Conservation (phyloP, 2,797 vertebrate genomes). For the Epinephelus malabaricus region DNA sequence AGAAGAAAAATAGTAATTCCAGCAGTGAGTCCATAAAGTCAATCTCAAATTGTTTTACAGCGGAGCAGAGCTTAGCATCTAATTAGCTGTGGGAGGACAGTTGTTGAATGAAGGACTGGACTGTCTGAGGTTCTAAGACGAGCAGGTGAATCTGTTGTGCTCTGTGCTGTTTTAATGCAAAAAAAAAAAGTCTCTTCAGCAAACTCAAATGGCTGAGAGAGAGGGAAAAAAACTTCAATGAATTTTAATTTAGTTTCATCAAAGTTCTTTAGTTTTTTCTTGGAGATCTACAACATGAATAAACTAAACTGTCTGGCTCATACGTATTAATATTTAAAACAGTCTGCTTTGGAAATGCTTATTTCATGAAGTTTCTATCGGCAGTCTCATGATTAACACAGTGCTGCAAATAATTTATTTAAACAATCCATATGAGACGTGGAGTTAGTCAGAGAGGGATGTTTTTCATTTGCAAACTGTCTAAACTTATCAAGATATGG, state of each 20-base stretch:
- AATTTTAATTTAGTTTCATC: neutral
- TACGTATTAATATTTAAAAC: conserved; percentile 43
- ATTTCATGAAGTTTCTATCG: conserved; percentile 36
- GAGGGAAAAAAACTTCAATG: neutral
- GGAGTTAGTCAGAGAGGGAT: conserved; percentile 9
- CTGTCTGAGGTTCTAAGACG: neutral
- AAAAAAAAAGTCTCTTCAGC: neutral
- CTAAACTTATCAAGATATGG: neutral
- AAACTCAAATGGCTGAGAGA: neutral
- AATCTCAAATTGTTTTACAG: neutral
- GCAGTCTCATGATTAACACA: conserved; percentile 36
- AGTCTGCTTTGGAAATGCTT: conserved; percentile 22
- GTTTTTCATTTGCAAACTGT: conserved; percentile 11
- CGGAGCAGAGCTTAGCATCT: conserved; percentile 10
- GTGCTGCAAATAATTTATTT: conserved; percentile 37
- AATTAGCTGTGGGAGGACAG: conserved; percentile 9
- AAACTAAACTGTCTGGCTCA: conserved; percentile 41
- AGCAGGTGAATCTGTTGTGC: neutral
- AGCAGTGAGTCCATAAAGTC: neutral
- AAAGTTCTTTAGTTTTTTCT: neutral
- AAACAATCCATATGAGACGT: conserved; percentile 40
- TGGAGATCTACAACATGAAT: conserved; percentile 32
- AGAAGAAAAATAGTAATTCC: neutral
- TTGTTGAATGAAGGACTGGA: neutral
- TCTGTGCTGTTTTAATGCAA: neutral